Conservation (phyloP, 2,888 invertebrate genomes). For the Pseudanteris insignis region DNA sequence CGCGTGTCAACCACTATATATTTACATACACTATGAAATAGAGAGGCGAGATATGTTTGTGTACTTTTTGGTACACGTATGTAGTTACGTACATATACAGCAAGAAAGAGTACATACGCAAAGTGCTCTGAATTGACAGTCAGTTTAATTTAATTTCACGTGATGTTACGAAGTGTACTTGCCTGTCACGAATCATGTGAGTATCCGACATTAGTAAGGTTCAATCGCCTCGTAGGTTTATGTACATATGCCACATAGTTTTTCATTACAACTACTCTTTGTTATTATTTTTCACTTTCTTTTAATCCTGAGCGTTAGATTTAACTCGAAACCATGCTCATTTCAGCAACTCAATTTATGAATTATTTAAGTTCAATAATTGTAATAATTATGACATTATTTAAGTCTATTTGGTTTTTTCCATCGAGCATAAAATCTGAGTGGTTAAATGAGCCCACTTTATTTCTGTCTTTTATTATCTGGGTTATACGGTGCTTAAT, state of each 20-base stretch:
- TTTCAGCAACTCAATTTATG: not conserved
- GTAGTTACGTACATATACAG: slow-evolving; percentile 17
- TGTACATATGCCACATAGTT: slow-evolving; percentile 15
- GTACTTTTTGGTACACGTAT: slow-evolving; percentile 41
- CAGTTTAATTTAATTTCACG: slow-evolving; percentile 41
- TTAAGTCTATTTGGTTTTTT: not conserved
- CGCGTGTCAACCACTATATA: slow-evolving; percentile 14
- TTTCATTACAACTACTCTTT: not conserved
- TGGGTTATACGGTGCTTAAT: slow-evolving; percentile 32
- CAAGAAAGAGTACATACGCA: slow-evolving; percentile 24
- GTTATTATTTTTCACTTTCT: not conserved
- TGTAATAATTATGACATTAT: no score
- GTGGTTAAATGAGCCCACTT: no score
- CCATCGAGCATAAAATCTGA: not conserved
- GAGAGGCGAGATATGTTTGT: slow-evolving; percentile 35
- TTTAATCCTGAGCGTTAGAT: no score
- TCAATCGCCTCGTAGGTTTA: slow-evolving; percentile 13
- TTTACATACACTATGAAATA: slow-evolving; percentile 18
- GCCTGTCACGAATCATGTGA: slow-evolving; percentile 42
- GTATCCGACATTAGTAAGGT: slow-evolving; percentile 25
- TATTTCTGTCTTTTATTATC: slow-evolving; percentile 23
- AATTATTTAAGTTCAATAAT: no score
- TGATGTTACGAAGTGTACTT: slow-evolving; percentile 40
- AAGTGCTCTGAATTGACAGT: slow-evolving; percentile 40
- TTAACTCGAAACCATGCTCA: no score